Evolutionary conservation across 2,888 invertebrate genomes (phyloP), one percentile per base, ranked within the genome.

Genomic region (Latheticus oryzae): DNA sequence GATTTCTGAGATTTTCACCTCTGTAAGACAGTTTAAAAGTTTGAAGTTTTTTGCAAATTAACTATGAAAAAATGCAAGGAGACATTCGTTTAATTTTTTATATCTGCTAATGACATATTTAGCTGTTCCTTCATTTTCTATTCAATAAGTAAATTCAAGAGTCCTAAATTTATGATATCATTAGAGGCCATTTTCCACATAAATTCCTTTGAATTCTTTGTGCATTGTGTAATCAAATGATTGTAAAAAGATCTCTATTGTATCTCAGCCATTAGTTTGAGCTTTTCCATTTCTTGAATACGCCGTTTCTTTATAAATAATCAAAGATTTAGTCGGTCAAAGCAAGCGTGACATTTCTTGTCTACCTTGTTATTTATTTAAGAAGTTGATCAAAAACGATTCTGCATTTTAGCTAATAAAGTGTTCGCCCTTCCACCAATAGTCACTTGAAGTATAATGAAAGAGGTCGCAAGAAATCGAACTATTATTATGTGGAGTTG

Each of bases 111-210:
- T 35, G 30, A 45, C 9, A 5, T 11, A 9, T 5, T 16, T 3
- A n/a, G 9, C 9, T 9, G 3, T 4, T n/a, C 40, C 8, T 12
- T 40, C 23, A 5, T 16, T 19, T 37, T 37, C 8, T 15, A 19
- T 38, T 38, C 23, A 16, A 35, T 15, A 8, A 15, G 17, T 19
- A n/a, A 15, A 51, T 38, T 47, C 26, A 13, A 17, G 13, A 33
- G 5, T 33, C n/a, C 28, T 30, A 40, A 42, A 26, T 42, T 42
- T 42, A 42, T 42, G 69, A 68, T 64, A 54, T 71, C 71, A 23
- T 61, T 70, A 32, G 5, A 8, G 21, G 19, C 16, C 17, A 13
- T 32, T 19, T 26, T 24, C 35, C 35, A 17, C 19, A 9, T 9
- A 9, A 17, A 35, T 35, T 32, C 35, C 35, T 40, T 40, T 40